phyloP scores from a whole-genome alignment of 2,113 vertebrate species.

The Callorhinus ursinus region DNA sequence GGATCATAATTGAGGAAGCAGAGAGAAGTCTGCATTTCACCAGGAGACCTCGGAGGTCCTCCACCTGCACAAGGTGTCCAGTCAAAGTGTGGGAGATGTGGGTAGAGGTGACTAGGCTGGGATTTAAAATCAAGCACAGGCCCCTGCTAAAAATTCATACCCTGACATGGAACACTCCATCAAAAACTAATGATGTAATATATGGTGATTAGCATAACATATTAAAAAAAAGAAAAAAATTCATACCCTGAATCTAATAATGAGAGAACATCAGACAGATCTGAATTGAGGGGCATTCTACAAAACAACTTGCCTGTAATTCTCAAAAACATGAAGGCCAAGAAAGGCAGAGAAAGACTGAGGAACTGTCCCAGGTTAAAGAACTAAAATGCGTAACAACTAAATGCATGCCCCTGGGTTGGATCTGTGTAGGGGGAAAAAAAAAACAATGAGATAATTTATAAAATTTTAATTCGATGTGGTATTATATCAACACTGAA shows the following conservation, averaged over 20 bases:
- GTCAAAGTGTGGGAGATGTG: slow-evolving; percentile 9
- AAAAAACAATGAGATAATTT: neutral
- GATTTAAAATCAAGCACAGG: slow-evolving; percentile 48
- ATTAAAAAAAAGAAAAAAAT: neutral
- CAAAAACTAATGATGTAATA: no score
- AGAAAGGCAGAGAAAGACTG: slow-evolving; percentile 13
- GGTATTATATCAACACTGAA: neutral
- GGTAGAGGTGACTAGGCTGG: neutral
- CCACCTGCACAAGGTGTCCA: neutral
- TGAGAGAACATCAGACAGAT: neutral
- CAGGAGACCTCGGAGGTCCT: neutral
- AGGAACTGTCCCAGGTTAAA: neutral
- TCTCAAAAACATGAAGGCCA: neutral
- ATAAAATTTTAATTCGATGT: neutral
- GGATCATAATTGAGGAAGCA: neutral
- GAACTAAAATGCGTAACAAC: neutral
- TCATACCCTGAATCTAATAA: neutral
- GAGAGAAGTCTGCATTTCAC: slow-evolving; percentile 12
- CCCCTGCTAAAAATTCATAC: slow-evolving; percentile 13
- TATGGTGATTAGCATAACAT: no score
- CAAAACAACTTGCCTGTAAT: slow-evolving; percentile 21
- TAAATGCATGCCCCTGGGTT: neutral
- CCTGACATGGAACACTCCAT: no score
- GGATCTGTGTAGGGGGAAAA: neutral
- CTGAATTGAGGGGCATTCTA: neutral